Evolutionary conservation across 2,113 vertebrate genomes (phyloP).

Genomic region (Panurus biarmicus): DNA sequence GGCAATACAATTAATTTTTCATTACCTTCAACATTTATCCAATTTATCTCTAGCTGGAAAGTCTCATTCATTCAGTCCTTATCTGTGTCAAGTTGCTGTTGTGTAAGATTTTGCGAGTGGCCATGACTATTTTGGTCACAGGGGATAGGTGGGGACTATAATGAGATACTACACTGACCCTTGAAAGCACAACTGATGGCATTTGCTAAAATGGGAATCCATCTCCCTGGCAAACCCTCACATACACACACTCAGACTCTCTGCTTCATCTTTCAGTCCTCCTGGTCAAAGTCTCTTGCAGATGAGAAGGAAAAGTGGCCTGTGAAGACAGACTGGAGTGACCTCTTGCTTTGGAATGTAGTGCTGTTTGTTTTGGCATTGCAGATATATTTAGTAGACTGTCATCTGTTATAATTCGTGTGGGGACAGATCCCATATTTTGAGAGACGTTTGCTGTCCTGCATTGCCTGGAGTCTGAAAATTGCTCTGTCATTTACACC

Average conservation of each 20-base stretch:
- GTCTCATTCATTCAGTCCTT: not conserved
- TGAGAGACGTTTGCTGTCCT: not conserved
- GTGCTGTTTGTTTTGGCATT: constrained; percentile 7
- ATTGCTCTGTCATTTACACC: not conserved
- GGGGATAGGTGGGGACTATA: not conserved
- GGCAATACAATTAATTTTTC: not conserved
- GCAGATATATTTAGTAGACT: constrained; percentile 34
- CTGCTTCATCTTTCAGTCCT: not conserved
- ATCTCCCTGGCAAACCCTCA: not conserved
- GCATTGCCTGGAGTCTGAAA: not conserved
- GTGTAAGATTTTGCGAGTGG: not conserved
- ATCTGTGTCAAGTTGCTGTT: not conserved
- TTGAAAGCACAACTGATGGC: not conserved
- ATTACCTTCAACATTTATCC: not conserved
- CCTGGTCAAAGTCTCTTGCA: not conserved
- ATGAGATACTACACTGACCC: not conserved
- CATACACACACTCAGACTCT: not conserved
- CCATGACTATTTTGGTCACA: not conserved
- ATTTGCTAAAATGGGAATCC: not conserved
- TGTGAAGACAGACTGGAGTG: not conserved
- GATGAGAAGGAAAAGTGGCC: not conserved
- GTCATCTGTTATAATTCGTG: not conserved
- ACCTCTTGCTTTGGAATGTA: not conserved
- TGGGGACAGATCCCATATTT: not conserved
- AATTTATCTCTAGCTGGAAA: not conserved